A percentile compares a stretch with the other conserved stretches of the same genome.
phyloP scores from a whole-genome alignment of 2,113 vertebrate genomes.

The Bos javanicus region DNA sequence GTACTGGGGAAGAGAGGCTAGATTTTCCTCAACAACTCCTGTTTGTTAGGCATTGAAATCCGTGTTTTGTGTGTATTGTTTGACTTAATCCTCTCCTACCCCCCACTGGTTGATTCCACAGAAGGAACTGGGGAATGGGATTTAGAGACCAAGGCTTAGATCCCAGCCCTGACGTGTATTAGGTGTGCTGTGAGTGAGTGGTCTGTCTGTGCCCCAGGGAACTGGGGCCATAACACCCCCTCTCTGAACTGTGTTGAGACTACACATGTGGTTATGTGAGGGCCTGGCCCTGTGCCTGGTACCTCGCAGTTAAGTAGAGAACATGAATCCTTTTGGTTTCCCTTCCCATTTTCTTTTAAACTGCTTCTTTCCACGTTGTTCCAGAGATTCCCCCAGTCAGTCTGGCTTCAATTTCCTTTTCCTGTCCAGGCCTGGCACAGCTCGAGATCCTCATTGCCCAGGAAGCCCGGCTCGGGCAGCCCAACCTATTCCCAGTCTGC shows the following conservation, averaged over 20 bases:
- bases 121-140: background rate
- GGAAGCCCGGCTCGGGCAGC: background rate
- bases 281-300: background rate
- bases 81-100: background rate
- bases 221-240: background rate
- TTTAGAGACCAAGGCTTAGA: background rate
- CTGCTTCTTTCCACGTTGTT: background rate
- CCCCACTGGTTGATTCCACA: background rate
- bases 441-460: background rate
- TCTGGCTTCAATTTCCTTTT: background rate
- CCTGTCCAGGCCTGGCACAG: background rate
- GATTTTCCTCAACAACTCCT: background rate
- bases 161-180: background rate
- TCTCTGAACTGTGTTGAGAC: background rate
- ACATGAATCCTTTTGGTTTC: background rate
- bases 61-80: background rate
- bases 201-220: background rate
- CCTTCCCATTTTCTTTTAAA: background rate
- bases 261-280: background rate
- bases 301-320: background rate
- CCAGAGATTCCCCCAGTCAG: background rate
- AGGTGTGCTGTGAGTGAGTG: background rate
- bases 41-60: background rate
- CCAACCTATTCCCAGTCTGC: background rate
- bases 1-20: background rate